phyloP scores from a whole-genome alignment of 2,113 vertebrate genomes.

The Mormyrus iriodes region DNA sequence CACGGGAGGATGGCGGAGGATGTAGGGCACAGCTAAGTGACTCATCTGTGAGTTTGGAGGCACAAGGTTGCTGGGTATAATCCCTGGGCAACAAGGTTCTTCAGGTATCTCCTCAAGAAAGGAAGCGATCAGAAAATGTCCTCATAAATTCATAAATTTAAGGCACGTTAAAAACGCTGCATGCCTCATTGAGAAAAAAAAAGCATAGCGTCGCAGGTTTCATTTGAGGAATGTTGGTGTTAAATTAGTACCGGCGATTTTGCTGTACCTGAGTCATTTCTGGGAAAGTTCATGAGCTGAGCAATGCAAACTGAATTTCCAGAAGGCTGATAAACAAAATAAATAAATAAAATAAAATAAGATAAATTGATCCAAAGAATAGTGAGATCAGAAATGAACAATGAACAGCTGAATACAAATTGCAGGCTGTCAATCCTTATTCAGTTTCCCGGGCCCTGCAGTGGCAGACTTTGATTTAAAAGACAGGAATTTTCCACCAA shows the following conservation, averaged over 20 bases:
- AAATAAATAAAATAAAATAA: background rate
- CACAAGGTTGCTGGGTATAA: background rate
- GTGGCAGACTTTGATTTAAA: background rate
- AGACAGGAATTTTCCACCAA: background rate
- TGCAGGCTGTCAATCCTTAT: conserved; percentile 4
- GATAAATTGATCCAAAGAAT: background rate
- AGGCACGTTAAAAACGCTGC: background rate
- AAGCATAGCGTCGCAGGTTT: background rate
- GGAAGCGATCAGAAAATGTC: background rate
- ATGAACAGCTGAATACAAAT: background rate
- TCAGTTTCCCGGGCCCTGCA: background rate
- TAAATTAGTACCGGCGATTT: background rate
- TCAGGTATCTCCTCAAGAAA: background rate
- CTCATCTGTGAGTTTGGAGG: background rate
- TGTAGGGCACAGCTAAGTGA: background rate
- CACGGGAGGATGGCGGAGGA: background rate
- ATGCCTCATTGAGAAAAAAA: background rate
- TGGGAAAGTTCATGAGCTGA: background rate
- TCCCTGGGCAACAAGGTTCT: background rate
- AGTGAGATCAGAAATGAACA: background rate
- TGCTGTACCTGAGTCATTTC: background rate
- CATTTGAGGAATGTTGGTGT: background rate
- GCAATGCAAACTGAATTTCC: background rate
- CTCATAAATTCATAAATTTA: background rate
- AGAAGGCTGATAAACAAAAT: background rate